These are phyloP conservation scores for Geopemphigus sp. DNA, from an alignment of 1,140 invertebrate species.

Conservation along the genomic window DNA sequence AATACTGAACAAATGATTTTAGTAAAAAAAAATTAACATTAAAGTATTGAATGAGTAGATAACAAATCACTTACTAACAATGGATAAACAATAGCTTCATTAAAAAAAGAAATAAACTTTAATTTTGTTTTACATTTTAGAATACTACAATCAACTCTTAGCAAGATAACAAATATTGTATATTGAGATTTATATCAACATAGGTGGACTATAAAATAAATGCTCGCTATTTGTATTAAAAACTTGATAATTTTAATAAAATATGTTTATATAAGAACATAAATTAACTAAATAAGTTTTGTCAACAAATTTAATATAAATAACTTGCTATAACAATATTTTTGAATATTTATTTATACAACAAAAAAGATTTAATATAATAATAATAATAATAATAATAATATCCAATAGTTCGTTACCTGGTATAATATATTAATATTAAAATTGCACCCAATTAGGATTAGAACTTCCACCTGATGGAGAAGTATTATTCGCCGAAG, in stretches of 20 bases:
- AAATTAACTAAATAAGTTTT: constrained; percentile 22
- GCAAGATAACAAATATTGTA: not conserved
- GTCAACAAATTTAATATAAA: constrained; percentile 1
- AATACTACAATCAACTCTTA: not conserved
- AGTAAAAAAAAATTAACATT: not conserved
- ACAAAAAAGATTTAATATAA: not conserved
- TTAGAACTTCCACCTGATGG: constrained; percentile 41
- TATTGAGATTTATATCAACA: not conserved
- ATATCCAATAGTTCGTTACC: constrained; percentile 32
- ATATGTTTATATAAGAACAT: not conserved
- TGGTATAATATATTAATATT: constrained; percentile 30
- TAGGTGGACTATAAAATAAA: not conserved
- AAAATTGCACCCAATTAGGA: constrained; percentile 54
- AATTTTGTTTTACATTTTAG: not conserved
- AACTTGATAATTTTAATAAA: constrained; percentile 11
- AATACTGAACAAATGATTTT: constrained; percentile 9
- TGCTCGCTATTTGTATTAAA: not conserved
- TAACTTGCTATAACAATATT: constrained; percentile 21
- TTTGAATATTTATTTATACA: constrained; percentile 31
- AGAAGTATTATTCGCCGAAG: constrained; percentile 59
- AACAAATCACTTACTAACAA: constrained; percentile 7
- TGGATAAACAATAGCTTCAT: not conserved
- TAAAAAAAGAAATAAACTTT: not conserved
- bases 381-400: constrained; percentile 31
- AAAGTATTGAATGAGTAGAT: not conserved